phyloP scores from a whole-genome alignment of 2,888 invertebrate species.

The Nephrotoma appendiculata region DNA sequence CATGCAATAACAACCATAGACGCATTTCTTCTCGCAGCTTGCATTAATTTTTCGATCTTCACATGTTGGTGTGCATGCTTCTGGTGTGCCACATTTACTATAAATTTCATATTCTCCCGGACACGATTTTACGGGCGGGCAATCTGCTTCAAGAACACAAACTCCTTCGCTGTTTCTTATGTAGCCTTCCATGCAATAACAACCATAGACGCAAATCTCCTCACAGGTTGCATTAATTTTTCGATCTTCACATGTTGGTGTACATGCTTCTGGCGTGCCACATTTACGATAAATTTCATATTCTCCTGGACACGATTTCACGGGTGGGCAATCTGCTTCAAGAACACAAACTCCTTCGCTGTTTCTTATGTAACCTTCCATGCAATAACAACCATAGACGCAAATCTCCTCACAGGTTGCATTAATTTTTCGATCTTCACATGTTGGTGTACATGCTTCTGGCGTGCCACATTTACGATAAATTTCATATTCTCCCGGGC shows the following conservation, averaged over 20 bases:
- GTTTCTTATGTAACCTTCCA: too few relatives aligned
- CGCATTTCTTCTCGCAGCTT: neutral
- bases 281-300: neutral
- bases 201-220: neutral
- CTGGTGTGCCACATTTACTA: neutral
- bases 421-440: neutral
- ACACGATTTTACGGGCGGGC: too few relatives aligned
- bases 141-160: too few relatives aligned
- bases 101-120: neutral
- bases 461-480: neutral
- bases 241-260: neutral
- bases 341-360: too few relatives aligned
- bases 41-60: neutral
- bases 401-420: neutral
- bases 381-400: too few relatives aligned
- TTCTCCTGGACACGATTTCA: neutral
- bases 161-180: too few relatives aligned
- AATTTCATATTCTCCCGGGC: neutral
- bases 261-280: neutral
- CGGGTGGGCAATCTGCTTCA: neutral
- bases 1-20: neutral
- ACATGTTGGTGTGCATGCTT: neutral
- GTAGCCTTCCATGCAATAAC: too few relatives aligned
- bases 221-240: neutral
- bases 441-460: neutral